Evolutionary conservation across 37 sponge, comb jelly and placozoan species (phyloP), one percentile per base, ranked within the genome.

Genomic region (Halichondria panicea): DNA sequence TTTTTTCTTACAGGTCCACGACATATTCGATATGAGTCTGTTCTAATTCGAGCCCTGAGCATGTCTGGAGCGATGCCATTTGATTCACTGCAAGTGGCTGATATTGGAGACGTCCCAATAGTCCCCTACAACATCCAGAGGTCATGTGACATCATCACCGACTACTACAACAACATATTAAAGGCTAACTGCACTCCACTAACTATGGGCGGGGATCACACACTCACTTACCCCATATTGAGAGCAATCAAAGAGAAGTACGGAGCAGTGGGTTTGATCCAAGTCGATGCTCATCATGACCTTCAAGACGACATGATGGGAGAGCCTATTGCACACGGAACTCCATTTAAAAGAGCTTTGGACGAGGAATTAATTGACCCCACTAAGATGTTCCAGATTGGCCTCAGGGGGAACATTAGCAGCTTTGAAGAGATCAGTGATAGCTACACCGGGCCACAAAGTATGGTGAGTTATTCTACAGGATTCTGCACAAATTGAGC

Each of bases 251-350:
- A 48, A 21, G 72, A 74, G 40, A 79, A 74, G 55, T 38, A 92
- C 54, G 83, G 92, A 27, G 33, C 84, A 15, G 84, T 89, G 31
- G 92, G 80, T 11, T 8, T 92, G 65, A 55, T 92, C 43, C 92
- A 92, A 13, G 53, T 90, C 24, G 92, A 92, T 58, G 92, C 92
- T 4, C 92, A 92, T 60, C 38, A 68, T 21, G 92, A 92, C 45
- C 33, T 79, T 35, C 37, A 27, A n/a, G 80, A 66, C 22, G 50
- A 40, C 31, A 67, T 71, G 62, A 63, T 73, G 25, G 91, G 91
- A 27, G 80, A 79, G 57, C 80, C 74, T 44, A n/a, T 92, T 43
- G 55, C 84, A 15, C 88, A 92, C 57, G 92, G 92, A 36, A 79
- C 92, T 22, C 75, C 88, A 22, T 92, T 92, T 63, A 43, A 70